Evolutionary conservation across 2,113 vertebrate genomes (phyloP).

Genomic region (Gila orcuttii): DNA sequence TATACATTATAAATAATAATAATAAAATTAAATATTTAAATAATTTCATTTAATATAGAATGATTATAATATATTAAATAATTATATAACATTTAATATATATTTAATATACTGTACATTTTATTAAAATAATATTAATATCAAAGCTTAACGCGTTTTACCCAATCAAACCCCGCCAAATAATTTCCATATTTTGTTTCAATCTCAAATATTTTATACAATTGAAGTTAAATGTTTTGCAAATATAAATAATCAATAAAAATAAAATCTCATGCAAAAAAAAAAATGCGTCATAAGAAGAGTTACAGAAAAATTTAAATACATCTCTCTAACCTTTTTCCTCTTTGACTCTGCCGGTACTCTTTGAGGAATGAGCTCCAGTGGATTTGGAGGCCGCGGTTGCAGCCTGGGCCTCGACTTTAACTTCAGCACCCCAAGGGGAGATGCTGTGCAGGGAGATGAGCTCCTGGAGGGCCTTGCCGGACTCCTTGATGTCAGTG

Average conservation of each 20-base stretch:
- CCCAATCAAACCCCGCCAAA: neutral
- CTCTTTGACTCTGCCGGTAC: slow-evolving; percentile 83
- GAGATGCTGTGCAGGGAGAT: slow-evolving; percentile 85
- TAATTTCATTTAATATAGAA: neutral
- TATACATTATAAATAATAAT: no score
- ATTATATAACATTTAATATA: neutral
- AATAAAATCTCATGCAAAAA: no score
- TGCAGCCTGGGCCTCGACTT: slow-evolving; percentile 75
- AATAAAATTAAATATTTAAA: neutral
- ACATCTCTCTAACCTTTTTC: slow-evolving; percentile 81
- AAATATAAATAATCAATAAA: no score
- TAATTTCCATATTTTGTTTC: neutral
- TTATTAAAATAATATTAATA: neutral
- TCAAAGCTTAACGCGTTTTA: neutral
- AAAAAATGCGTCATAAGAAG: neutral
- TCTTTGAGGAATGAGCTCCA: slow-evolving; percentile 78
- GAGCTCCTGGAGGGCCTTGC: slow-evolving; percentile 86
- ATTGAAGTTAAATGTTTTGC: no score
- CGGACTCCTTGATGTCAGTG: slow-evolving; percentile 80
- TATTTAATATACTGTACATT: neutral
- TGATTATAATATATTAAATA: neutral
- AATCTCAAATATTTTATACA: neutral
- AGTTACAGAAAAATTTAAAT: neutral
- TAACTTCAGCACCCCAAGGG: slow-evolving; percentile 91
- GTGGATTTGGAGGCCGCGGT: slow-evolving; percentile 80